Evolutionary conservation across 2,888 invertebrate genomes (phyloP).

Genomic region (Rapana venosa): DNA sequence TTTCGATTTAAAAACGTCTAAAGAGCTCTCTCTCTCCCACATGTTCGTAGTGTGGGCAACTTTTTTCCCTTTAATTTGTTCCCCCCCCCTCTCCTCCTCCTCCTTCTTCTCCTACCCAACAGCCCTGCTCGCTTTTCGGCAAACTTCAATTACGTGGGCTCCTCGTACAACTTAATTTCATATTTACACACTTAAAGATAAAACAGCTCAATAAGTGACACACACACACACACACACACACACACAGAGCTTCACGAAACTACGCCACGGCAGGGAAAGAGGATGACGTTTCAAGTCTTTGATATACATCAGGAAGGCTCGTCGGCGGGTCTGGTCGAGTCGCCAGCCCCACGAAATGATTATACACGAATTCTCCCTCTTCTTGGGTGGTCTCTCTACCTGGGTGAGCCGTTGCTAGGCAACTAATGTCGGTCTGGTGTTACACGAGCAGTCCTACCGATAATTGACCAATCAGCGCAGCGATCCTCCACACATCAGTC

Average conservation of each 20-base stretch:
- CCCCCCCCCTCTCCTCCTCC: not conserved
- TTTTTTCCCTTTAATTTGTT: not conserved
- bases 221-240: conserved; percentile 55
- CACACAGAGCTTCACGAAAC: conserved; percentile 54
- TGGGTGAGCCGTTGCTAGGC: conserved; percentile 78
- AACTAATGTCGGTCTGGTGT: conserved; percentile 76
- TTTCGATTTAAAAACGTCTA: conserved; percentile 32
- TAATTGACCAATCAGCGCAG: conserved; percentile 71
- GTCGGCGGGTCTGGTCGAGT: conserved; percentile 48
- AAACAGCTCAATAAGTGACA: conserved; percentile 54
- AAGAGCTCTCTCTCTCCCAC: not conserved
- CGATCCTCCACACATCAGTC: conserved; percentile 71
- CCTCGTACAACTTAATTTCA: conserved; percentile 42
- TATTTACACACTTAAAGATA: conserved; percentile 48
- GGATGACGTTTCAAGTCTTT: conserved; percentile 49
- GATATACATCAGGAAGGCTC: conserved; percentile 51
- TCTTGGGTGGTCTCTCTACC: conserved; percentile 77
- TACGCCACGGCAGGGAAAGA: conserved; percentile 39
- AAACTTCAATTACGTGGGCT: conserved; percentile 38
- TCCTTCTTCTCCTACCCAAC: not conserved
- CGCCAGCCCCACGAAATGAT: conserved; percentile 53
- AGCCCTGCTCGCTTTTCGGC: conserved; percentile 23
- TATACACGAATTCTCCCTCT: conserved; percentile 66
- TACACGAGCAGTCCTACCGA: conserved; percentile 70
- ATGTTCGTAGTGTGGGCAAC: not conserved